Percentiles rank a stretch among this genome's conserved stretches.
Evolutionary conservation across 2,797 vertebrate genomes (phyloP).

Genomic region (Lemur catta): DNA sequence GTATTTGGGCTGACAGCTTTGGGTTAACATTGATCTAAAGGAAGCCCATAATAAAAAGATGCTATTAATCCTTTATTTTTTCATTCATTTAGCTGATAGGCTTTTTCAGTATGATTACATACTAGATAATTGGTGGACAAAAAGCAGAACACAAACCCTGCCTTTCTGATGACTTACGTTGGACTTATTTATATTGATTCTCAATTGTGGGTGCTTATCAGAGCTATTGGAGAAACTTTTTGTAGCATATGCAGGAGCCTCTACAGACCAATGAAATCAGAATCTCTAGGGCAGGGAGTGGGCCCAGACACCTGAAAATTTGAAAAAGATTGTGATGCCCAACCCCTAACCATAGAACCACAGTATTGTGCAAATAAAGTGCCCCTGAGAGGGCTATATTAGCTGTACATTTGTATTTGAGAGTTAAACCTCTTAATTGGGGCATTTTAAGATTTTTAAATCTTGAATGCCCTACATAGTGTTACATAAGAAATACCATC

Average conservation of each 20-base stretch:
- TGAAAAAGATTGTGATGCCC: neutral
- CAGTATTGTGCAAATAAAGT: neutral
- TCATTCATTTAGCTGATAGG: neutral
- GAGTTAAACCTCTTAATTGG: neutral
- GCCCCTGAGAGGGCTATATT: neutral
- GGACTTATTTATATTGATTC: slow-evolving; percentile 6
- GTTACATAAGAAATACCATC: neutral
- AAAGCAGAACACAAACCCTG: neutral
- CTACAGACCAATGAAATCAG: slow-evolving; percentile 1
- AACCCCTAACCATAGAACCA: neutral
- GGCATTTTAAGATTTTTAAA: neutral
- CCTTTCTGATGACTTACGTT: slow-evolving; percentile 33
- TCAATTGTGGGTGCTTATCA: slow-evolving; percentile 35
- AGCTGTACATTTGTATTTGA: neutral
- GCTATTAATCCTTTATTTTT: neutral
- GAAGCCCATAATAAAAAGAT: neutral
- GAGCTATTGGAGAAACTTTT: neutral
- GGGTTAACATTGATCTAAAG: neutral
- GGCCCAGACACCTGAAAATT: neutral
- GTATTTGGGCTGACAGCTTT: neutral
- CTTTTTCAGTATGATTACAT: neutral
- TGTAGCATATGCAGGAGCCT: neutral
- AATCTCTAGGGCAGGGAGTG: neutral
- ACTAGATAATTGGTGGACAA: neutral
- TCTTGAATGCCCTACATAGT: neutral